These are phyloP conservation scores for Uloborus plumipes DNA, from an alignment of 2,888 invertebrate genomes.

Conservation along the genomic window DNA sequence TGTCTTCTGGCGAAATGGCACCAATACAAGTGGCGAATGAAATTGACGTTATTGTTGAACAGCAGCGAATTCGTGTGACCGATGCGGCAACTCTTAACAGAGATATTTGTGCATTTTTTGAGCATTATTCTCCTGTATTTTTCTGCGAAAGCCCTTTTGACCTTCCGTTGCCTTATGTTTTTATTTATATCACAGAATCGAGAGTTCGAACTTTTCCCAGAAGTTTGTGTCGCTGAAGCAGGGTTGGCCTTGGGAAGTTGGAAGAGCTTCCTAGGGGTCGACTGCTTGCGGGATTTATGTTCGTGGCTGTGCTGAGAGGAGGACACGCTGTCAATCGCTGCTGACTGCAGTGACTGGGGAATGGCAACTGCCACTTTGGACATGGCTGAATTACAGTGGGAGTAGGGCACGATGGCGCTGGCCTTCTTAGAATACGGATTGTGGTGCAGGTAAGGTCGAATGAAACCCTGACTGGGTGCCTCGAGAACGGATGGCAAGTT, in stretches of 20 bases:
- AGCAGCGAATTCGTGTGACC: constrained; percentile 10
- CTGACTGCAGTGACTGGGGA: constrained; percentile 25
- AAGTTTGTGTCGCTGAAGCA: background rate
- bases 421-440: constrained; percentile 49
- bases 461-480: background rate
- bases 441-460: constrained; percentile 46
- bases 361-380: constrained; percentile 48
- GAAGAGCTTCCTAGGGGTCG: constrained; percentile 32
- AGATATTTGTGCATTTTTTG: constrained; percentile 7
- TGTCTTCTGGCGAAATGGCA: constrained; percentile 73
- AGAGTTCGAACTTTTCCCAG: background rate
- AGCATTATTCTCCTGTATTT: constrained; percentile 35
- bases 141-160: background rate
- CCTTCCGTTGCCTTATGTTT: constrained; percentile 7
- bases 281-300: constrained; percentile 41
- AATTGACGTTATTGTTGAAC: constrained; percentile 31
- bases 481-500: background rate
- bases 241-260: background rate
- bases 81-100: constrained; percentile 16
- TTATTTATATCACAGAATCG: constrained; percentile 28
- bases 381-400: constrained; percentile 42
- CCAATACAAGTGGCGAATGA: constrained; percentile 74
- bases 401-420: constrained; percentile 40
- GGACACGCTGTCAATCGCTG: constrained; percentile 13
- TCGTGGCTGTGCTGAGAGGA: background rate